Evolutionary conservation across 2,888 invertebrate species (phyloP), one percentile per base, ranked within the genome.

Genomic region (Philaethria dido): DNA sequence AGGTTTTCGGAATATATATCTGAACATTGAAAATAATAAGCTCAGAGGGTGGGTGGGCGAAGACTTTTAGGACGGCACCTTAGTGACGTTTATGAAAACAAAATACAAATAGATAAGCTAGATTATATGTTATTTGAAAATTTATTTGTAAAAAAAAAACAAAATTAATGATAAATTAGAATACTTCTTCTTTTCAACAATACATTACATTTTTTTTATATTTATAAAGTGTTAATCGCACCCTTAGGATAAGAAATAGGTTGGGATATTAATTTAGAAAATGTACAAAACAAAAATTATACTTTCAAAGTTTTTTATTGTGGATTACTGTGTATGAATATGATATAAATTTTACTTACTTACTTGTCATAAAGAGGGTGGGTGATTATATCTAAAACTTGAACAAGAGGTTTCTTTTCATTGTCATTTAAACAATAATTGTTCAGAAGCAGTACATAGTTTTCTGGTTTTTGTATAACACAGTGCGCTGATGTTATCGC

Each of bases 401-500:
- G 59, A 8, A 79, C 79, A 68, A 48, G 78, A 1, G 83, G 85
- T 2, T 73, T 59, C 3, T 50, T 39, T 1, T 72, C 69, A 9
- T 72, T 69, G 2, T 74, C 66, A 20, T 75, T 57, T 0, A 48
- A 65, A 64, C 91, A 90, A 65, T 80, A 77, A 74, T 92, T 93
- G 71, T 84, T 87, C 3, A 92, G 71, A 50, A 78, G 77, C 14
- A 93, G 66, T 1, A 69, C 13, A 62, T 89, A 92, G 9, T 82
- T 72, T 0, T 74, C 44, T 8, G 79, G 71, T 13, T 64, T 64
- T 13, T 75, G 61, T n/a, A 72, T 54, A 1, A 87, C 81, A 72
- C 93, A 93, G 71, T 93, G 93, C 0, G 92, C 92, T 0, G 92
- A 89, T 5, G 93, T 92, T 45, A 92, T 29, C 0, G 89, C 89